Evolutionary conservation across 2,888 invertebrate genomes (phyloP), one percentile per base, ranked within the genome.

Genomic region (Pterostichus madidus): DNA sequence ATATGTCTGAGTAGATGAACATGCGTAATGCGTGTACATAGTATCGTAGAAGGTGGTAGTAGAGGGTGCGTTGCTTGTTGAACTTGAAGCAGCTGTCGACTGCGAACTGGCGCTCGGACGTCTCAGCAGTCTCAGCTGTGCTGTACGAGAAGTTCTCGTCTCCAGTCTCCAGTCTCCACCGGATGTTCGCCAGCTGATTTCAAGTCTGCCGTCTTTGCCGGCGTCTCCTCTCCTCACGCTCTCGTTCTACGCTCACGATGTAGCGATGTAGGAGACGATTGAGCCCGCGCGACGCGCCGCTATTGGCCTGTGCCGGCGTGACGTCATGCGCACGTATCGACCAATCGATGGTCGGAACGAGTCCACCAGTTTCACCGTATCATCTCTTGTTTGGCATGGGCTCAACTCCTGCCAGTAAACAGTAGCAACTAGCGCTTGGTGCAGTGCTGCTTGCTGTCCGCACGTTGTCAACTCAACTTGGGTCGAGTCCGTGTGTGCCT

Each of bases 311-410:
- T 83, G 84, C 86, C 85, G 83, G 84, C 83, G 87, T 88, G 88
- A 90, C 90, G 90, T 90, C 89, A 89, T 86, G 84, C 85, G 83
- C 84, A 85, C 85, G 85, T 88, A 88, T 88, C 88, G 88, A 89
- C 90, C 90, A 90, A 90, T 90, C 88, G 87, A 85, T 90, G 89
- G 89, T 89, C 87, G 59, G 52, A 83, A 61, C 64, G 75, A 83
- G 79, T 80, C 84, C 87, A 86, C 39, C 87, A 88, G 68, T 71
- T 71, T 71, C 68, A 71, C 86, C 86, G 88, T 89, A 89, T 88
- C 89, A 87, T 88, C 88, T 88, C 87, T 87, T 71, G 83, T 87
- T 88, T 89, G 89, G 89, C 88, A 89, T 88, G 88, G 87, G 88
- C 88, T 87, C 85, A 86, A 83, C 49, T 39, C 39, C 39, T 83